These are phyloP conservation scores for Nibea coibor DNA, from an alignment of 2,113 vertebrate species.

Conservation along the genomic window DNA sequence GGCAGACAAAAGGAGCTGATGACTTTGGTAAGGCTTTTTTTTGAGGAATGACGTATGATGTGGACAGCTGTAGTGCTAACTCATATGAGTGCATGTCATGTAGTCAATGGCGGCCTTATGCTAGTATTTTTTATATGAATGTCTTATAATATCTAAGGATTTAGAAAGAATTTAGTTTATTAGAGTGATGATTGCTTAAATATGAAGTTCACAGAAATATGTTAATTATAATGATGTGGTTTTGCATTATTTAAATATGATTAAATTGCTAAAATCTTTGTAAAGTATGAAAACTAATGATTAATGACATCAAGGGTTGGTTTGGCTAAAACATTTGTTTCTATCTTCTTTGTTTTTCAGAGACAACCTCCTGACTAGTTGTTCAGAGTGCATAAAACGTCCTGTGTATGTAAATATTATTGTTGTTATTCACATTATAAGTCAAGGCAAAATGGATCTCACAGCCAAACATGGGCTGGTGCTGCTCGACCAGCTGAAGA, in stretches of 20 bases:
- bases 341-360: constrained; percentile 51
- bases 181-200: not conserved
- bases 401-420: constrained; percentile 3
- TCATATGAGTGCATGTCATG: not conserved
- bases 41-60: not conserved
- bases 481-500: constrained; percentile 88
- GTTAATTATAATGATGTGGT: not conserved
- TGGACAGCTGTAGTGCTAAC: not conserved
- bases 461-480: constrained; percentile 85
- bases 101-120: not conserved
- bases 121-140: not conserved
- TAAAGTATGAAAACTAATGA: not conserved
- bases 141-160: not conserved
- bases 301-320: not conserved
- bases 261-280: not conserved
- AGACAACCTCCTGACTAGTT: constrained; percentile 9
- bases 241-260: not conserved
- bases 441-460: constrained; percentile 83
- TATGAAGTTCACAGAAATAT: not conserved
- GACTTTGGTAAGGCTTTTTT: constrained; percentile 61
- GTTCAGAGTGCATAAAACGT: not conserved
- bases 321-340: not conserved
- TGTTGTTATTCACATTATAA: not conserved
- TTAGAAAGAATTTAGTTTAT: not conserved
- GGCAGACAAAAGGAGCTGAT: constrained; percentile 20